Base-by-base conservation (phyloP, 2,797 vertebrate species). In the Ceryle rudis region DNA sequence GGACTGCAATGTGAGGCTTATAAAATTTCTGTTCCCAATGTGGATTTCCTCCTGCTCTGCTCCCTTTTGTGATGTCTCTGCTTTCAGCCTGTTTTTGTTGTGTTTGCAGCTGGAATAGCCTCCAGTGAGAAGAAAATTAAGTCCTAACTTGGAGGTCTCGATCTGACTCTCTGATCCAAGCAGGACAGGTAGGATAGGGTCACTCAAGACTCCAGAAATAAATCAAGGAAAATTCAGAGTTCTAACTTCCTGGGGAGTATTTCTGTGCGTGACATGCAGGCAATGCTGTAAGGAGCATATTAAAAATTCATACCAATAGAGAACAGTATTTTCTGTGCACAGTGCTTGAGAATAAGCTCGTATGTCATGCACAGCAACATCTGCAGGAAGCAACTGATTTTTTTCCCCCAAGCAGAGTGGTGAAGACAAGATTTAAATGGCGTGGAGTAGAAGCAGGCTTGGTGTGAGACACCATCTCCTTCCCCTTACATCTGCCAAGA, bases 251-350 rank as follows among this genome's bases (percentile, higher is more conserved):
- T 89, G 81, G 74, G 78, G 74, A 85, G 80, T 85, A 28, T 62
- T 75, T 89, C 80, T 72, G 74, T 94, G 78, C 22, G 11, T 93
- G 91, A 86, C 74, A 55, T 51, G 11, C 55, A 90, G 69, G 18
- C 86, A 57, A 51, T 66, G 70, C 62, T 90, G 64, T 52, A 25
- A 95, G 64, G 71, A 78, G 31, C n/a, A 8, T 47, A 71, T 94
- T 92, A 96, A 96, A 93, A 86, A 92, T 97, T 95, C 83, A 96
- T 94, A 20, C 58, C 47, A 60, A 67, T 51, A 44, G 47, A 87
- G 77, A 94, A 44, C 75, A 86, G 64, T 70, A 26, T 82, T 93
- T 93, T 77, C 61, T 80, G 17, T 29, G 60, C 1, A 1, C 49
- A 72, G 46, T 54, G 41, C 62, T 84, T 65, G 62, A 74, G 66